A percentile compares a stretch with the other conserved stretches of the same genome.
Conservation (phyloP, 2,797 vertebrate species). For the Siniperca scherzeri region DNA sequence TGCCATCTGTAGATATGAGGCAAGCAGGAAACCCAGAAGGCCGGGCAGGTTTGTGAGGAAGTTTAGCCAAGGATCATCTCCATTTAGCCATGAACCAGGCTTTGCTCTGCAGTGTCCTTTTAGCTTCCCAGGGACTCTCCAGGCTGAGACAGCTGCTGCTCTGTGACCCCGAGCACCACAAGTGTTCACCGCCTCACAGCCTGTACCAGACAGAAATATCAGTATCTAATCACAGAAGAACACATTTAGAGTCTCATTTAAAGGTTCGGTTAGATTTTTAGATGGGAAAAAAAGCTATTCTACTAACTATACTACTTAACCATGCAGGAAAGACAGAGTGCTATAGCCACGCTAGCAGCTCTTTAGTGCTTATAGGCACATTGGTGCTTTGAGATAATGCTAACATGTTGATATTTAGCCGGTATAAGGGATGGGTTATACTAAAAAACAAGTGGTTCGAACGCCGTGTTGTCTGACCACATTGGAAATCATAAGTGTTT, state of each 20-base stretch:
- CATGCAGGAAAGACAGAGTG: background rate
- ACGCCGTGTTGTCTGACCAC: no score
- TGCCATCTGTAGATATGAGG: constrained; percentile 37
- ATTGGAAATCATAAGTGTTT: no score
- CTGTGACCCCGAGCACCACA: constrained; percentile 19
- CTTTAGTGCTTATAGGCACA: background rate
- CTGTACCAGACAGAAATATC: constrained; percentile 20
- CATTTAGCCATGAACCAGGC: constrained; percentile 47
- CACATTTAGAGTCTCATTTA: constrained; percentile 8
- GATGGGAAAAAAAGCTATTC: no score
- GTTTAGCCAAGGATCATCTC: constrained; percentile 47
- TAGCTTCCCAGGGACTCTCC: constrained; percentile 20
- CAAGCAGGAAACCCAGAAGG: constrained; percentile 18
- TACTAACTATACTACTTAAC: background rate
- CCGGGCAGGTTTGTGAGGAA: constrained; percentile 44
- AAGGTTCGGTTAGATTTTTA: background rate
- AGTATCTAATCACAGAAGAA: constrained; percentile 1
- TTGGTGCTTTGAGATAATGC: background rate
- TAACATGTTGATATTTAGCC: background rate
- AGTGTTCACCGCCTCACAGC: background rate
- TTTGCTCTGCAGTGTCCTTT: constrained; percentile 37
- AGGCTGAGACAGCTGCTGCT: constrained; percentile 45
- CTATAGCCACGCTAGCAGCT: background rate
- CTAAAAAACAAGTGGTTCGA: background rate
- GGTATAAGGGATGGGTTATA: background rate